Evolutionary conservation across 2,797 vertebrate species (phyloP), one percentile per base, ranked within the genome.

Genomic region (Megaceryle alcyon): DNA sequence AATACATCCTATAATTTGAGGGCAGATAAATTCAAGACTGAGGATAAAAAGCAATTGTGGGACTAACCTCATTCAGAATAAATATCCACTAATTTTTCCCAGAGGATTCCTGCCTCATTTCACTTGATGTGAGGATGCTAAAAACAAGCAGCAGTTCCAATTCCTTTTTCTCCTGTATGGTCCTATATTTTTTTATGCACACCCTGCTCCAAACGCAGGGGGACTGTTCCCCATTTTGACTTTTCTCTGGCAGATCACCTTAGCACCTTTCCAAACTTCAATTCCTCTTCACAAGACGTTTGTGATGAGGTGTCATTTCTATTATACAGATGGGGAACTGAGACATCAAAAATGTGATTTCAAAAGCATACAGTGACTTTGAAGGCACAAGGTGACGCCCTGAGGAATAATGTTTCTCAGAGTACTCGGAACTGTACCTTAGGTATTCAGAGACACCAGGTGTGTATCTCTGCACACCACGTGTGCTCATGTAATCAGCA

Each of bases 1-100:
- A 95, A 82, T 48, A n/a, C 23, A 85, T 61, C 48, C 78, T 92
- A 6, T 60, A 82, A 87, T 85, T 93, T 82, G 65, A 88, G 86
- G 83, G 76, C 48, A 90, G 60, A 82, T 9, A 20, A 85, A 48
- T 51, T 92, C 78, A 71, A 49, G 33, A 71, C 39, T 9, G 25
- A 87, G 43, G 21, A n/a, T 44, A 33, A 76, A 35, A 71, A 83
- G 31, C 73, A 71, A 68, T 53, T 64, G 25, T 22, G 28, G 73
- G 23, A 76, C n/a, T 43, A 70, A 35, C 43, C 56, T 93, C 48
- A 44, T 25, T 65, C 22, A 39, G 44, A 68, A 54, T 69, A 75
- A 78, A 66, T 25, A 84, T 12, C 21, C 39, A 19, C 14, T 54
- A 0, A 31, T 84, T 71, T 76, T 31, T 28, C 48, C 49, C 44